Evolutionary conservation across 2,113 vertebrate species (phyloP).

Genomic region (Agelaius phoeniceus): DNA sequence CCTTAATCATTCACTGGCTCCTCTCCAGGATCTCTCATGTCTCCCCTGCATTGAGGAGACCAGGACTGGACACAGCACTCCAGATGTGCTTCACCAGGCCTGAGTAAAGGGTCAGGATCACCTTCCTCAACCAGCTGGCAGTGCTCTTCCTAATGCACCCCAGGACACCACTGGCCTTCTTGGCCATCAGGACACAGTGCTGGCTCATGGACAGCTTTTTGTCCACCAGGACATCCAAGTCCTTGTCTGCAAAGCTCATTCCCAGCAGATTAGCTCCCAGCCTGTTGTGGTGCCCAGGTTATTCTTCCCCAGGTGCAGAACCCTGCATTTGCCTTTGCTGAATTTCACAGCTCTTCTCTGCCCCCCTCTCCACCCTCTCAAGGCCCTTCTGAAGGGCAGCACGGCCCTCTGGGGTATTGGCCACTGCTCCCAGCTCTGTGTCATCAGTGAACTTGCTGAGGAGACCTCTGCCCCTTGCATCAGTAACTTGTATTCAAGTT

Average conservation of each 20-base stretch:
- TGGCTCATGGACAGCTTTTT: not conserved
- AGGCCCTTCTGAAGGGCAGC: not conserved
- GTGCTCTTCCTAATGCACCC: not conserved
- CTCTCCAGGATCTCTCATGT: not conserved
- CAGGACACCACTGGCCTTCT: not conserved
- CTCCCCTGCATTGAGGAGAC: not conserved
- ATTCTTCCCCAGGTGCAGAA: not conserved
- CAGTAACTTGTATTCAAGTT: not conserved
- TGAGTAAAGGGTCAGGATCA: not conserved
- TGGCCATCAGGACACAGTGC: too few relatives aligned
- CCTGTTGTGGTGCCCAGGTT: not conserved
- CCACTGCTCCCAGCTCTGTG: not conserved
- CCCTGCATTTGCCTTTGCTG: not conserved
- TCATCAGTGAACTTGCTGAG: not conserved
- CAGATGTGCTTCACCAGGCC: not conserved
- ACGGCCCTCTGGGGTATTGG: accelerated
- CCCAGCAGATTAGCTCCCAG: not conserved
- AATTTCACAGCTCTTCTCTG: not conserved
- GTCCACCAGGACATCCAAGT: not conserved
- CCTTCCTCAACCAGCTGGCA: not conserved
- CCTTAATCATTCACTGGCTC: not conserved
- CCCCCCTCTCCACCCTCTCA: not conserved
- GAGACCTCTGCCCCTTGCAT: not conserved
- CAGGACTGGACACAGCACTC: not conserved
- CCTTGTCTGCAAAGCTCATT: not conserved